These are phyloP conservation scores for Actinia tenebrosa DNA, from an alignment of 64 coral and sea anemone species.

Conservation along the genomic window DNA sequence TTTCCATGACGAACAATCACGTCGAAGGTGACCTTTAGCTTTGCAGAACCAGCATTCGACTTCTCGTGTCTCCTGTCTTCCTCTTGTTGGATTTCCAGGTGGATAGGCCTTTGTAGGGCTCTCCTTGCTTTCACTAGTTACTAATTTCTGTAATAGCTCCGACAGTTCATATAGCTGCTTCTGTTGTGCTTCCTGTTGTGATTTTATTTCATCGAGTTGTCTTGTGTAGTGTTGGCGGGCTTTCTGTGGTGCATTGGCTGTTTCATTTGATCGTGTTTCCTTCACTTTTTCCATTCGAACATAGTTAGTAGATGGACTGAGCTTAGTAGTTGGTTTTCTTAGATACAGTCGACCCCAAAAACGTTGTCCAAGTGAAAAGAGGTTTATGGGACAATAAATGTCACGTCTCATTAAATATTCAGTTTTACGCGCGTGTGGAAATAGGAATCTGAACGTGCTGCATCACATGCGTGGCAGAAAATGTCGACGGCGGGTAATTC, in stretches of 20 bases:
- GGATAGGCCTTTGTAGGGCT: not conserved
- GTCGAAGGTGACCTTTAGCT: conserved; percentile 12
- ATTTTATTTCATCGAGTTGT: conserved; percentile 27
- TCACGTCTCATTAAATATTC: too few species aligned
- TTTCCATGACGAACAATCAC: conserved; percentile 22
- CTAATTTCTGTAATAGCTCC: not conserved
- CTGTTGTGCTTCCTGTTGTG: conserved; percentile 21
- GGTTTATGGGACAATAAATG: too few species aligned
- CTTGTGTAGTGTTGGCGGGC: not conserved
- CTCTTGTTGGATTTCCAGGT: not conserved
- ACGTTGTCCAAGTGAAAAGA: too few species aligned
- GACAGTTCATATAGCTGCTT: not conserved
- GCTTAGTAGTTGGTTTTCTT: conserved; percentile 6
- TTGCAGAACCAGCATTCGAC: conserved; percentile 29
- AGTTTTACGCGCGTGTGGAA: too few species aligned
- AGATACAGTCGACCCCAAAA: not conserved
- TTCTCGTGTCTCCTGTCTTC: conserved; percentile 1
- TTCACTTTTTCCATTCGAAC: too few species aligned
- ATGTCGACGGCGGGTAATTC: too few species aligned
- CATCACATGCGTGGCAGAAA: too few species aligned
- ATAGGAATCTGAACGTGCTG: too few species aligned
- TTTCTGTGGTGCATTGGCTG: not conserved
- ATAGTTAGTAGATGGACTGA: not conserved
- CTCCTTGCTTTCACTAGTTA: not conserved
- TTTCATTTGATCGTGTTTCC: too few species aligned